Evolutionary conservation across 2,113 vertebrate genomes (phyloP), one percentile per base, ranked within the genome.

Genomic region (Alectura lathami): DNA sequence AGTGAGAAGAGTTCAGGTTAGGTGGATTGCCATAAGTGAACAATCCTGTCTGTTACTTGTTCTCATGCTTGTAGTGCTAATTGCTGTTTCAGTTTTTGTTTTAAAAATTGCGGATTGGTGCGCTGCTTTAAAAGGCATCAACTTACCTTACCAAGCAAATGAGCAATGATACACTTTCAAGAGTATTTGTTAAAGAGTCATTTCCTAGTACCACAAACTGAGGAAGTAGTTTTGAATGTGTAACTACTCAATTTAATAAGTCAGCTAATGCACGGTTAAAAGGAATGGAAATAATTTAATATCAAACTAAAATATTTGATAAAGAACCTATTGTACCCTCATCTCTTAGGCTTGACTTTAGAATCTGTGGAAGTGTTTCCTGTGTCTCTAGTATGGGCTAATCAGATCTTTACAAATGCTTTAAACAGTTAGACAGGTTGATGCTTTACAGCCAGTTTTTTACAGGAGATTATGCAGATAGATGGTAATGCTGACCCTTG

Each of bases 201-300:
- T 94, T 97, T 96, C 79, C 89, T 93, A 95, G 72, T 78, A 54
- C 82, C 64, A 63, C 59, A 83, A 74, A 89, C 89, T 1, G 3
- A 93, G 95, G 96, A 96, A 96, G 94, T 89, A 75, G 83, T 96
- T 91, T 93, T 59, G 91, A 97, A 97, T 96, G 93, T 95, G 91
- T 96, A 96, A 97, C 96, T 72, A 86, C 83, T 82, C 0, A 4
- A 88, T 93, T 97, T 97, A 97, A 96, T 95, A 96, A 97, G 94
- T 96, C 94, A 97, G 53, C 94, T 91, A 96, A 91, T 94, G 68
- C 83, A 91, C 51, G 90, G 76, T 94, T 86, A 86, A 93, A 86
- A 96, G 91, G 95, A 95, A 93, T 86, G 75, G 79, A 88, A 96
- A 90, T 94, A 92, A 96, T 97, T 96, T 95, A 96, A 93, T 95